Evolutionary conservation across 2,888 invertebrate genomes (phyloP).

Genomic region (Troglohyphantes excavatus): DNA sequence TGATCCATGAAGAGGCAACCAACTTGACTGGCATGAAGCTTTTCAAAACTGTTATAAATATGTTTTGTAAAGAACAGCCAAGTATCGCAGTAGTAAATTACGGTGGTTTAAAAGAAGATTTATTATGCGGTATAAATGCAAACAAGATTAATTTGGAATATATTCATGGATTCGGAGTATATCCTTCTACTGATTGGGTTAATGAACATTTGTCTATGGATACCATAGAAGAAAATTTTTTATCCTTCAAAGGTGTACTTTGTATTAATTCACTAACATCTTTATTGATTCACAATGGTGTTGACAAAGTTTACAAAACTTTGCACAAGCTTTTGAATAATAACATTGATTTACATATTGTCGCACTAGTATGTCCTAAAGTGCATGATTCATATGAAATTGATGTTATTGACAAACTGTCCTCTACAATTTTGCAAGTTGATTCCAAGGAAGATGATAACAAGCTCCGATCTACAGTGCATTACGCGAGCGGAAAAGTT

Average conservation of each 20-base stretch:
- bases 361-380: slow-evolving; percentile 49
- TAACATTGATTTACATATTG: slow-evolving; percentile 48
- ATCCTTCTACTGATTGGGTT: slow-evolving; percentile 33
- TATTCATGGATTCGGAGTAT: no score
- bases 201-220: slow-evolving; percentile 8
- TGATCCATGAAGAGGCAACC: slow-evolving; percentile 39
- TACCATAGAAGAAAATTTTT: background rate
- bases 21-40: slow-evolving; percentile 15
- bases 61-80: slow-evolving; percentile 21
- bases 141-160: background rate
- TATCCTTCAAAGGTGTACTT: slow-evolving; percentile 28
- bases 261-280: slow-evolving; percentile 58
- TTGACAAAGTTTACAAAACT: slow-evolving; percentile 31
- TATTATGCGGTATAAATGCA: slow-evolving; percentile 4
- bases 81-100: slow-evolving; percentile 9
- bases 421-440: slow-evolving; percentile 28
- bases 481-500: slow-evolving; percentile 58
- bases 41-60: slow-evolving; percentile 47
- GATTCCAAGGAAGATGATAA: background rate
- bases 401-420: slow-evolving; percentile 30
- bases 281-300: slow-evolving; percentile 32
- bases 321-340: slow-evolving; percentile 45
- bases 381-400: slow-evolving; percentile 39
- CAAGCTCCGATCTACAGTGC: background rate
- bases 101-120: slow-evolving; percentile 20